Base-by-base conservation (phyloP, 1,140 invertebrate species). In the Pseudomyrmex dendroicus region DNA sequence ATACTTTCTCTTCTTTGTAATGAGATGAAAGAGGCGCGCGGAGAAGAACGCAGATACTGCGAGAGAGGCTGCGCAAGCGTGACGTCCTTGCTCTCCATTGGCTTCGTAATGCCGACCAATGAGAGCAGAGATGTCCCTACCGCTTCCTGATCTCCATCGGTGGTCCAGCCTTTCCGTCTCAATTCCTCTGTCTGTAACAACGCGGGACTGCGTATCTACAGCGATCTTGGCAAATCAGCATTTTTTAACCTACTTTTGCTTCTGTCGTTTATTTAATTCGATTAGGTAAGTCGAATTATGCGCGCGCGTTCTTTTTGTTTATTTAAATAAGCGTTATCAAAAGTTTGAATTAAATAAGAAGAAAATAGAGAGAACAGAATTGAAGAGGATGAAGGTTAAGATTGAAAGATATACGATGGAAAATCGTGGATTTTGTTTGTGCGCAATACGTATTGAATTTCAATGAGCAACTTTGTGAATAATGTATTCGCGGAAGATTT, bases 151-250 rank as follows among this genome's bases (percentile, higher is more conserved):
- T 74, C 64, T 72, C 59, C 80, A 67, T 85, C 73, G 83, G 67
- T 91, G 93, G 91, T 93, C 92, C 93, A 92, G 91, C 93, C 93
- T 93, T 89, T 35, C 35, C 64, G 52, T 78, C 4, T 68, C 52
- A 78, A 78, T 78, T 57, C 9, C 13, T 63, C 25, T 2, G 25
- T 17, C 8, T 9, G 9, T 20, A 17, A 54, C 61, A 12, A 54
- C 67, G 8, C 44, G 2, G 48, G 62, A 74, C 50, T 25, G n/a
- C 20, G 25, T 20, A 7, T 7, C 8, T 46, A 48, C 3, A 52
- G 17, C 12, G 25, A 25, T 25, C 25, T 13, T 15, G 64, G 1
- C 9, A 12, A 52, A 54, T 17, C 12, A 50, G 8, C 22, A 2
- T 15, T n/a, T 17, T 35, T 35, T 7, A 35, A 35, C 7, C 35